Evolutionary conservation across 1,140 invertebrate species (phyloP).

Genomic region (Zaprionus gabonicus): DNA sequence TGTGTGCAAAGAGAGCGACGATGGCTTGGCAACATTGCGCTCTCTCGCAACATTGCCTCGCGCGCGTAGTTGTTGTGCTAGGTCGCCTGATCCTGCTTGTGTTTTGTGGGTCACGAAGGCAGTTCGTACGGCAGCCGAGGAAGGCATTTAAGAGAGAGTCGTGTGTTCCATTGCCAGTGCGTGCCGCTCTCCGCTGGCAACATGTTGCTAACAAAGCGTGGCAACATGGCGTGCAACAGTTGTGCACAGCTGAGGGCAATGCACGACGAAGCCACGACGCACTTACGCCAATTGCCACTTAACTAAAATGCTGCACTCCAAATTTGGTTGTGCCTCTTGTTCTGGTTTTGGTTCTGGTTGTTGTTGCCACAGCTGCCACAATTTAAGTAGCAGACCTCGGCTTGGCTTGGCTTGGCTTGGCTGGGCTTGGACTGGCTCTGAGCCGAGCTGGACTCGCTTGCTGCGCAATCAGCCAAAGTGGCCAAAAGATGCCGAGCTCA

Average conservation of each 20-base stretch:
- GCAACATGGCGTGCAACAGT: slow-evolving; percentile 61
- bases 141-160: slow-evolving; percentile 20
- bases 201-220: slow-evolving; percentile 54
- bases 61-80: slow-evolving; percentile 16
- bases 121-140: not conserved
- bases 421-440: not conserved
- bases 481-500: slow-evolving; percentile 15
- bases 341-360: not conserved
- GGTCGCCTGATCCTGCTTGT: slow-evolving; percentile 7
- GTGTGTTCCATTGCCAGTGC: slow-evolving; percentile 51
- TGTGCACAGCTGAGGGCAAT: slow-evolving; percentile 40
- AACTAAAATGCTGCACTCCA: slow-evolving; percentile 42
- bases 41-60: not conserved
- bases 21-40: slow-evolving; percentile 31
- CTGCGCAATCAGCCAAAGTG: slow-evolving; percentile 70
- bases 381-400: not conserved
- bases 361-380: slow-evolving; percentile 1
- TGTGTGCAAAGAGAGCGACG: slow-evolving; percentile 5
- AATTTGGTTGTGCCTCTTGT: slow-evolving; percentile 21
- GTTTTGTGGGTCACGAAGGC: not conserved
- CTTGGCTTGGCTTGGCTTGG: not conserved
- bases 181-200: slow-evolving; percentile 63
- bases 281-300: slow-evolving; percentile 61
- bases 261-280: not conserved
- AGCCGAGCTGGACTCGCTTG: slow-evolving; percentile 9